Evolutionary conservation across 2,888 invertebrate species (phyloP).

Genomic region (Spodoptera littoralis): DNA sequence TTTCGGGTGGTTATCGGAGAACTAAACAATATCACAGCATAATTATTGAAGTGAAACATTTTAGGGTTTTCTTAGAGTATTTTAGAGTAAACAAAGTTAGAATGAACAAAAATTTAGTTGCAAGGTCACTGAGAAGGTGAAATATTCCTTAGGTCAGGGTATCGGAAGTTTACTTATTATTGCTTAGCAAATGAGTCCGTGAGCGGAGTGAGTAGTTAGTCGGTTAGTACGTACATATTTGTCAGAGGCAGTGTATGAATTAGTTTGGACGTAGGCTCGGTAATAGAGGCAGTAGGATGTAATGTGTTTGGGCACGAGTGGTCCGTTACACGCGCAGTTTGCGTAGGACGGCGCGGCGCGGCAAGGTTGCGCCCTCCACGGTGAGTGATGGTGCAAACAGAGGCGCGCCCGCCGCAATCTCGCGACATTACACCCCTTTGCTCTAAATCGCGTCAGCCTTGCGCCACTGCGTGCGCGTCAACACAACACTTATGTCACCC

Average conservation of each 20-base stretch:
- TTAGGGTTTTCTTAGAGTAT: too few relatives aligned
- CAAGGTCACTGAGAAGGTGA: too few relatives aligned
- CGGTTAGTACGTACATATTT: constrained; percentile 2
- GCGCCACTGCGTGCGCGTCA: constrained; percentile 25
- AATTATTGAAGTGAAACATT: too few relatives aligned
- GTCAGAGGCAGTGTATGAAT: constrained; percentile 14
- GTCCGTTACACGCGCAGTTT: constrained; percentile 24
- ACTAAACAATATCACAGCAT: constrained; percentile 84
- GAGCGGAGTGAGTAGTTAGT: too few relatives aligned
- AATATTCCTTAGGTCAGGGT: too few relatives aligned
- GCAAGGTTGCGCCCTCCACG: constrained; percentile 50
- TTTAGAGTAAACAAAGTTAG: too few relatives aligned
- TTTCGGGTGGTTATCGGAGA: constrained; percentile 98
- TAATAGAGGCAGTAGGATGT: constrained; percentile 9
- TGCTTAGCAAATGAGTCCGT: too few relatives aligned
- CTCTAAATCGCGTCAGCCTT: constrained; percentile 44
- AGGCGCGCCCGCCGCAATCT: constrained; percentile 64
- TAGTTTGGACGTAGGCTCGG: constrained; percentile 9
- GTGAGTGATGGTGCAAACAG: constrained; percentile 69
- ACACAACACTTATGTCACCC: constrained; percentile 3
- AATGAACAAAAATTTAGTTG: too few relatives aligned
- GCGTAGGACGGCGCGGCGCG: constrained; percentile 28
- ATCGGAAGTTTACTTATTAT: too few relatives aligned
- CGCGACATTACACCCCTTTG: constrained; percentile 56
- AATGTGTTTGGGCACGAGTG: constrained; percentile 53